Conservation (phyloP, 1,140 invertebrate species). For the Drosophila leontia region DNA sequence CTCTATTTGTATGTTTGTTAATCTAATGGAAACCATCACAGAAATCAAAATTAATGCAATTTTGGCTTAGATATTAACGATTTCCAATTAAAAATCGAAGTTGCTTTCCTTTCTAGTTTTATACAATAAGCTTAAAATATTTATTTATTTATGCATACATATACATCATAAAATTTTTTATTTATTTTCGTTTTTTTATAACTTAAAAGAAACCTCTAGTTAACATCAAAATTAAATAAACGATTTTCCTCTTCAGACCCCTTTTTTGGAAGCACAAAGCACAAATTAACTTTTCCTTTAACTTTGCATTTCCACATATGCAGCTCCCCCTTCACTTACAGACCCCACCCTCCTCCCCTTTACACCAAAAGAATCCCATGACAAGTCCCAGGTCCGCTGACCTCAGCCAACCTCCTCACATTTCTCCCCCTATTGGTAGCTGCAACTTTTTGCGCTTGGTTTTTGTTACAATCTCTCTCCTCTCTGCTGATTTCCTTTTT, state of each 20-base stretch:
- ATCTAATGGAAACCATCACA: no score
- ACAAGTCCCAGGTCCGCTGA: constrained; percentile 31
- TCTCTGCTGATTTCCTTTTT: constrained; percentile 20
- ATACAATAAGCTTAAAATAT: not conserved
- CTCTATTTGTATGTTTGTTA: no score
- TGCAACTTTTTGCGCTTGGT: constrained; percentile 48
- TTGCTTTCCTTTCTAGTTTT: no score
- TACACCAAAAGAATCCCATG: not conserved
- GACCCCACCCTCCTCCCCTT: not conserved
- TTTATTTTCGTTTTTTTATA: no score
- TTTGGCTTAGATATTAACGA: no score
- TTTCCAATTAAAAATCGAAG: no score
- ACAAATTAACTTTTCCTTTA: constrained; percentile 42
- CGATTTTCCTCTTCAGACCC: no score
- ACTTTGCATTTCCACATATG: constrained; percentile 29
- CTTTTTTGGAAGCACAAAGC: not conserved
- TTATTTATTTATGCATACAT: not conserved
- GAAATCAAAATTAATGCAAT: no score
- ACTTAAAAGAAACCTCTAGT: not conserved
- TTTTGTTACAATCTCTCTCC: constrained; percentile 23
- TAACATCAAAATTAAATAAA: not conserved
- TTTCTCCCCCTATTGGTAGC: constrained; percentile 9
- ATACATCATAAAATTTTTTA: not conserved
- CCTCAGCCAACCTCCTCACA: constrained; percentile 18
- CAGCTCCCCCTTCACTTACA: not conserved